These are phyloP conservation scores for Chrysomallon squamiferum DNA, from an alignment of 1,140 invertebrate genomes.

Conservation along the genomic window DNA sequence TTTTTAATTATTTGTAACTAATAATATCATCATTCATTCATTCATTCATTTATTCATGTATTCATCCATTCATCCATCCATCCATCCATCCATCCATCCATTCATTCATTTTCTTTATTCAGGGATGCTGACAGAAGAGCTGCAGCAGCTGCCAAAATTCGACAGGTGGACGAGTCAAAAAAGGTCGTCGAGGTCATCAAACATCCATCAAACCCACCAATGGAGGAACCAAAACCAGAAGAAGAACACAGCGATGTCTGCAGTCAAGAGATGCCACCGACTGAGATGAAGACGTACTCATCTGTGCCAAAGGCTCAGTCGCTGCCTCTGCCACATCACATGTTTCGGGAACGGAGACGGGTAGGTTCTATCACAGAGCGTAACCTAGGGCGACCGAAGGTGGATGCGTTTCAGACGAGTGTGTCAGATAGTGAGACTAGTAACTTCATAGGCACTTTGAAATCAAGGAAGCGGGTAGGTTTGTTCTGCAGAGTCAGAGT, in stretches of 20 bases:
- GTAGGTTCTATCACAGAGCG: conserved; percentile 17
- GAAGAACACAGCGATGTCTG: conserved; percentile 11
- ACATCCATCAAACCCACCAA: too few relatives aligned
- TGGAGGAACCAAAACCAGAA: conserved; percentile 8
- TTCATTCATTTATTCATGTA: too few relatives aligned
- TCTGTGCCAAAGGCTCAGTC: conserved; percentile 54
- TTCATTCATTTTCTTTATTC: too few relatives aligned
- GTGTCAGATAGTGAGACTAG: conserved; percentile 1
- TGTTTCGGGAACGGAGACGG: conserved; percentile 46
- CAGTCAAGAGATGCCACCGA: conserved; percentile 21
- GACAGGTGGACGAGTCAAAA: conserved; percentile 29
- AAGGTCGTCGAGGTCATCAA: conserved; percentile 15
- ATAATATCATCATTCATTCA: too few relatives aligned
- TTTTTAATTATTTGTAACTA: too few relatives aligned
- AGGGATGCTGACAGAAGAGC: conserved; percentile 51
- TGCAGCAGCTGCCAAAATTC: conserved; percentile 33
- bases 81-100: too few relatives aligned
- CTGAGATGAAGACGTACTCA: conserved; percentile 41
- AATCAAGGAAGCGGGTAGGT: background rate
- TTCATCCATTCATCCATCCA: too few relatives aligned
- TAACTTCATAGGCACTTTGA: background rate
- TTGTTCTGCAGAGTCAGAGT: background rate
- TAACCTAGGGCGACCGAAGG: conserved; percentile 1
- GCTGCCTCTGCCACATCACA: conserved; percentile 42
- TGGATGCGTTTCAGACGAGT: conserved; percentile 10